These are phyloP conservation scores for Macrosteles quadrilineatus DNA, from an alignment of 1,140 invertebrate species.

Conservation along the genomic window DNA sequence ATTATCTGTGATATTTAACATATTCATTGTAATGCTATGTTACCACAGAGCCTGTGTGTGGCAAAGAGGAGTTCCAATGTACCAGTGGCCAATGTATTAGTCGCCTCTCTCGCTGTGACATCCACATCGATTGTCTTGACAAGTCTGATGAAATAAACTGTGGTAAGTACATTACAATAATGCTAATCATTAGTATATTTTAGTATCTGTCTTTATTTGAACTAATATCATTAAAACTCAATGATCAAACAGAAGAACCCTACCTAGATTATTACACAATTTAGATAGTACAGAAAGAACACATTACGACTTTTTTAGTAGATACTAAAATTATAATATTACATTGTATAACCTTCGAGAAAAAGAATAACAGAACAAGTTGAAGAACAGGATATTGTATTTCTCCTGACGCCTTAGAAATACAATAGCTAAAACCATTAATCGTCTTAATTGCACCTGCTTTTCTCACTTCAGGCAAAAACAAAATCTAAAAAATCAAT, in stretches of 20 bases:
- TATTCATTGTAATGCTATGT: too few species aligned
- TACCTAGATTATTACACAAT: neutral
- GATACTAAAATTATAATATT: too few species aligned
- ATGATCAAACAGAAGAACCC: neutral
- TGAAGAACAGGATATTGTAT: too few species aligned
- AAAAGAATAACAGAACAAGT: too few species aligned
- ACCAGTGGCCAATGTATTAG: conserved; percentile 37
- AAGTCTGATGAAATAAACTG: conserved; percentile 53
- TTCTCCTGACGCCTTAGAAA: too few species aligned
- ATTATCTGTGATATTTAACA: too few species aligned
- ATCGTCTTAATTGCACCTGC: too few species aligned
- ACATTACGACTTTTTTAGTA: neutral
- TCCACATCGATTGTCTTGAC: conserved; percentile 51
- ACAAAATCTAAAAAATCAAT: too few species aligned
- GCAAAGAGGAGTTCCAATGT: conserved; percentile 44
- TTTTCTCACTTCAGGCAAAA: too few species aligned
- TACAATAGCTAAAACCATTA: too few species aligned
- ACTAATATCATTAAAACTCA: neutral
- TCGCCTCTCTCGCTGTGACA: conserved; percentile 44
- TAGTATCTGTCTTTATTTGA: neutral
- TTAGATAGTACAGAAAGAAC: neutral
- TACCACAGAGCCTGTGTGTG: conserved; percentile 48
- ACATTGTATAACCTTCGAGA: too few species aligned
- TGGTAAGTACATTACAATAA: conserved; percentile 37
- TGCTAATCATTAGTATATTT: neutral